phyloP scores from a whole-genome alignment of 2,797 vertebrate genomes.

The Tapirus indicus region DNA sequence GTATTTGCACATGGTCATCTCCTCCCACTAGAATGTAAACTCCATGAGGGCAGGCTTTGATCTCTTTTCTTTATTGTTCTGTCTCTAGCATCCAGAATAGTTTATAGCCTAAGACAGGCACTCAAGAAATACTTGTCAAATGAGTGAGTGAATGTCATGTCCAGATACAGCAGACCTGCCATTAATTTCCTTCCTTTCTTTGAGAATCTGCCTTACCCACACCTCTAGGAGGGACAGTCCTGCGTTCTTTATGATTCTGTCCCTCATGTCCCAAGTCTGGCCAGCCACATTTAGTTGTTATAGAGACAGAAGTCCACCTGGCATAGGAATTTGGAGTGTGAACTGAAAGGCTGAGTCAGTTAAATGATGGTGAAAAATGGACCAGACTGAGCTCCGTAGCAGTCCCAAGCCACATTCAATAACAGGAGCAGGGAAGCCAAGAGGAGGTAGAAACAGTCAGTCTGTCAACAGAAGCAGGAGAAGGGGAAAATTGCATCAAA shows the following conservation, averaged over 20 bases:
- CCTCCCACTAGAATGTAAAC: neutral
- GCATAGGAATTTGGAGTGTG: neutral
- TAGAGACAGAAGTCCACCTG: neutral
- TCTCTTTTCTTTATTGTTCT: neutral
- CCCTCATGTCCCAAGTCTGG: neutral
- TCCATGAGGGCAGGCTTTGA: neutral
- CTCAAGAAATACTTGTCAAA: neutral
- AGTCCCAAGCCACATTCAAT: neutral
- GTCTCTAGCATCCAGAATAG: neutral
- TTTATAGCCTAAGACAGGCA: neutral
- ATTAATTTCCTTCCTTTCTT: neutral
- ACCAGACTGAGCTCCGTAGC: neutral
- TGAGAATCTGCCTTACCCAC: neutral
- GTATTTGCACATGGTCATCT: neutral
- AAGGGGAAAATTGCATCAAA: neutral
- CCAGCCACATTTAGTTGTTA: neutral
- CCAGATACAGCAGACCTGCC: neutral
- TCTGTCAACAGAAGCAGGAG: neutral
- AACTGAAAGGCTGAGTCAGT: neutral
- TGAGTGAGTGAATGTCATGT: neutral
- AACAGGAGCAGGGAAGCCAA: neutral
- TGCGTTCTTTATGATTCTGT: neutral
- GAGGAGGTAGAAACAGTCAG: neutral
- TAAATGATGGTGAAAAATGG: neutral
- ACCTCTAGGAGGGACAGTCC: neutral